A percentile compares a stretch with the other conserved stretches of the same genome.
Evolutionary conservation across 1,140 invertebrate species (phyloP).

Genomic region (Tetragonula clypearis): DNA sequence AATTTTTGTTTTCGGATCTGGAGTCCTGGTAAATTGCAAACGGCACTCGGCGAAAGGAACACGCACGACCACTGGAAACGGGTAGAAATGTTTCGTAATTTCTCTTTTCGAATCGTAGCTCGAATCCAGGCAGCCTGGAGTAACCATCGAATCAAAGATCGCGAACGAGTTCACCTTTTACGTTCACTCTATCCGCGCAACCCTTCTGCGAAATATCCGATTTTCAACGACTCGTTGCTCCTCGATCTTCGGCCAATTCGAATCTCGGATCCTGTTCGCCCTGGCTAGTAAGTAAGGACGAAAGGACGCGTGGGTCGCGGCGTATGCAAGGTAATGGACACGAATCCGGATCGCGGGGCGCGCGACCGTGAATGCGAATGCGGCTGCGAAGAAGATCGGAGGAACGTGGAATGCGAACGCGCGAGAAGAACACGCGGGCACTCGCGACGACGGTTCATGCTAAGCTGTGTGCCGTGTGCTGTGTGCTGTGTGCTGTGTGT

Average conservation of each 20-base stretch:
- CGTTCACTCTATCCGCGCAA: too few relatives aligned
- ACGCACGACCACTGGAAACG: too few relatives aligned
- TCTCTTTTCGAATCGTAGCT: too few relatives aligned
- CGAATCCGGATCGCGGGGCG: conserved; percentile 64
- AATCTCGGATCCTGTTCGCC: not conserved
- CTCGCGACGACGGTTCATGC: not conserved
- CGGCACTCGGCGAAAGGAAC: too few relatives aligned
- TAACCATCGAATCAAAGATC: too few relatives aligned
- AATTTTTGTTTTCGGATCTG: not conserved
- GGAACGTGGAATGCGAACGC: conserved; percentile 6
- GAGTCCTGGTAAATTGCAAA: not conserved
- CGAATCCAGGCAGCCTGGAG: too few relatives aligned
- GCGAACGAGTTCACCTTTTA: too few relatives aligned
- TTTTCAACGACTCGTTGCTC: not conserved
- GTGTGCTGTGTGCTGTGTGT: conserved; percentile 11
- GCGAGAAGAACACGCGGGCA: not conserved
- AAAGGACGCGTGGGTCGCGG: conserved; percentile 51
- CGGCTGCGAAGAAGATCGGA: not conserved
- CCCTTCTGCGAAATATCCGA: not conserved
- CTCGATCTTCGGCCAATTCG: not conserved
- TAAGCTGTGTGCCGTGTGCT: not conserved
- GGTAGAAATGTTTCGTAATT: too few relatives aligned
- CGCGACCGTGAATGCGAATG: conserved; percentile 34
- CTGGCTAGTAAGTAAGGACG: not conserved
- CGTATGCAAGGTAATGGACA: conserved; percentile 68